Percentiles rank a stretch among this genome's conserved stretches.
phyloP scores from a whole-genome alignment of 2,113 vertebrate genomes.

The Lophura nycthemera region DNA sequence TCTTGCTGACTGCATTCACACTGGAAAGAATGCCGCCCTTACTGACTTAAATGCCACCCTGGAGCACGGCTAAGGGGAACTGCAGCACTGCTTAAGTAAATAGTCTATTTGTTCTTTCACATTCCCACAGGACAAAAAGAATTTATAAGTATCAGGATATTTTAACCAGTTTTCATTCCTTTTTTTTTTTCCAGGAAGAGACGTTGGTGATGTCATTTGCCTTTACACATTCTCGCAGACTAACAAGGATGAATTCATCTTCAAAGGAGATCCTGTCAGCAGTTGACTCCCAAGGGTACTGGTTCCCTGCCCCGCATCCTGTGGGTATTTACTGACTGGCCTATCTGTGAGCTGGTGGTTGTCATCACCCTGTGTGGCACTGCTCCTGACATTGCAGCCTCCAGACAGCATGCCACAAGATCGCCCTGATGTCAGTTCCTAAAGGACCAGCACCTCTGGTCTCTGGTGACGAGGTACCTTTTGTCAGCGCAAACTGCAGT shows the following conservation, averaged over 20 bases:
- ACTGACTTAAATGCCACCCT: slow-evolving; percentile 44
- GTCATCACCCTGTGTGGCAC: background rate
- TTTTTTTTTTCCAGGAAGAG: background rate
- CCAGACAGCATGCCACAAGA: background rate
- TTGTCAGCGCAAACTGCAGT: background rate
- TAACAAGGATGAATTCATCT: background rate
- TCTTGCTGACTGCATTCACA: slow-evolving; percentile 36
- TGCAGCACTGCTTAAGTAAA: slow-evolving; percentile 48
- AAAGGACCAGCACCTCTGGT: background rate
- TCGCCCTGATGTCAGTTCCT: background rate
- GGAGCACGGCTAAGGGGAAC: background rate
- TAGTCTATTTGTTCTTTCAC: background rate
- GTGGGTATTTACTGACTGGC: background rate
- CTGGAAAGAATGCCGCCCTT: slow-evolving; percentile 37
- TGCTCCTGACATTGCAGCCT: background rate
- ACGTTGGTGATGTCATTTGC: background rate
- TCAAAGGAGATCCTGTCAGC: background rate
- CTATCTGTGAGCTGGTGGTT: background rate
- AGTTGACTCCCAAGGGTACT: background rate
- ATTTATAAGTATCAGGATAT: background rate
- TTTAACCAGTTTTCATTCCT: background rate
- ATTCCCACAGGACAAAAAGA: slow-evolving; percentile 18
- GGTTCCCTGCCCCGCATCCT: background rate
- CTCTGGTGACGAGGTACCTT: background rate
- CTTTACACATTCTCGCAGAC: background rate